These are phyloP conservation scores for Heteropelma amictum DNA, from an alignment of 2,888 invertebrate genomes.

Conservation along the genomic window DNA sequence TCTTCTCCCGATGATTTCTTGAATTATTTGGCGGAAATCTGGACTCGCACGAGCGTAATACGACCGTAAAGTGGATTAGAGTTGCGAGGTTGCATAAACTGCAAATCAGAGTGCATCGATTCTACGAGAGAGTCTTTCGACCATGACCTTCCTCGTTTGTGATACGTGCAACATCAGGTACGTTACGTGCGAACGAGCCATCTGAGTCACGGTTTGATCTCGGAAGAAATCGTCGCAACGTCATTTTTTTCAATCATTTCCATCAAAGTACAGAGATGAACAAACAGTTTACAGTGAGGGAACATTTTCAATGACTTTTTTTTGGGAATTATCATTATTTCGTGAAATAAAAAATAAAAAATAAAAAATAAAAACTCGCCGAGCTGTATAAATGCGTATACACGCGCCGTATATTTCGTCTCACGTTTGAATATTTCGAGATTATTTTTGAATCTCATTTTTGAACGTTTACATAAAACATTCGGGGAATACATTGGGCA, in stretches of 20 bases:
- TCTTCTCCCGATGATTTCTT: background rate
- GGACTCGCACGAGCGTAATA: conserved; percentile 4
- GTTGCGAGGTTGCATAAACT: conserved; percentile 30
- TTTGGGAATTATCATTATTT: background rate
- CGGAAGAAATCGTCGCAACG: too few relatives aligned
- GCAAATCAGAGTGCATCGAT: conserved; percentile 28
- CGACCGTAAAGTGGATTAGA: conserved; percentile 46
- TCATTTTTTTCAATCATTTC: too few relatives aligned
- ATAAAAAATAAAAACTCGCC: too few relatives aligned
- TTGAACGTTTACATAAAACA: background rate
- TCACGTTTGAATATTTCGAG: background rate
- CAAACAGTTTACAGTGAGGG: too few relatives aligned
- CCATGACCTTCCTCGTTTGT: conserved; percentile 41
- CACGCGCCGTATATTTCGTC: background rate
- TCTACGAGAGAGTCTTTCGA: conserved; percentile 13
- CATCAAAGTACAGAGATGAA: too few relatives aligned
- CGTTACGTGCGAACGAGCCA: background rate
- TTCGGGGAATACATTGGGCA: background rate
- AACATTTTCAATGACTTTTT: background rate
- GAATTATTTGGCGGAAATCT: background rate
- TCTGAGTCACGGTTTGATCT: too few relatives aligned
- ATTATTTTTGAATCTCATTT: background rate
- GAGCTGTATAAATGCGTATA: too few relatives aligned
- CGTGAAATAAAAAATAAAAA: background rate
- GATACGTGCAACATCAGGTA: background rate